Evolutionary conservation across 1,140 invertebrate genomes (phyloP).

Genomic region (Drosophila punjabiensis): DNA sequence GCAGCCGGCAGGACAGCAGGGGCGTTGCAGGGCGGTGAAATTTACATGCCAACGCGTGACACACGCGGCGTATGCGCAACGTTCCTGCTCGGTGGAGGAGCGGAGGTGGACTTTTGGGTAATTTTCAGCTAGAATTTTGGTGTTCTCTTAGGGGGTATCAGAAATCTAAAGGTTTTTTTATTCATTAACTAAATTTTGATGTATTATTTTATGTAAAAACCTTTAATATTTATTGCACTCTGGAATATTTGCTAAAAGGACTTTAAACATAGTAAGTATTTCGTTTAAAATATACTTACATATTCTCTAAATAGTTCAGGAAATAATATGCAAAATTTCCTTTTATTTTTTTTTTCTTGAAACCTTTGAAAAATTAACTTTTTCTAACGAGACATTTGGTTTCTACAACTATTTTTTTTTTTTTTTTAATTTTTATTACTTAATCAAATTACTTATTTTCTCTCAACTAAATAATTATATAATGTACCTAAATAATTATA

Average conservation of each 20-base stretch:
- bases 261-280: too few relatives aligned
- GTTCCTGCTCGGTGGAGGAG: slow-evolving; percentile 2
- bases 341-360: background rate
- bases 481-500: background rate
- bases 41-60: slow-evolving; percentile 58
- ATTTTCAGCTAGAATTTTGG: slow-evolving; percentile 1
- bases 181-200: background rate
- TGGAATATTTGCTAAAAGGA: background rate
- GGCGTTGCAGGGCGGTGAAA: slow-evolving; percentile 15
- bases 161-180: background rate
- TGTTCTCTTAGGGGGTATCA: background rate
- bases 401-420: background rate
- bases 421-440: background rate
- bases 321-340: too few relatives aligned
- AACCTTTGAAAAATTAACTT: background rate
- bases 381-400: too few relatives aligned
- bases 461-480: background rate
- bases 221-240: too few relatives aligned
- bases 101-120: slow-evolving; percentile 4
- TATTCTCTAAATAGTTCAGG: too few relatives aligned
- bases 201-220: background rate
- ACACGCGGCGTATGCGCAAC: slow-evolving; percentile 65
- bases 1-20: background rate
- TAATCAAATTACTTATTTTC: background rate
- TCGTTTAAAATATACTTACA: background rate